Conservation (phyloP, 2,113 vertebrate species). For the Pleuronectes platessa region DNA sequence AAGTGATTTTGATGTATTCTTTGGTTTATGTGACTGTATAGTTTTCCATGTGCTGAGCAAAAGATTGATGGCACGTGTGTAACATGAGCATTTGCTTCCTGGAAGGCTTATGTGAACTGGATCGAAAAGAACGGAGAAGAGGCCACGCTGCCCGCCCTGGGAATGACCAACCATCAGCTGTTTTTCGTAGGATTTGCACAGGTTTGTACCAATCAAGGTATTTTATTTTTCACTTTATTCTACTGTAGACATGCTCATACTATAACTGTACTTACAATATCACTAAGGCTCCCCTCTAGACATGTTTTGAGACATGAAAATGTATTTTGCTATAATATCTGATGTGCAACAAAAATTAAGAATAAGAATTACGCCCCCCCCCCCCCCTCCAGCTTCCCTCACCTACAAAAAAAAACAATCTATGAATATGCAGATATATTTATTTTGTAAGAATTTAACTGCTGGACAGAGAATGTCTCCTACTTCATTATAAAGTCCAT, state of each 20-base stretch:
- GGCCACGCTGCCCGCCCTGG: slow-evolving; percentile 86
- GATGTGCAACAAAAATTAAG: no score
- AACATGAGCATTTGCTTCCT: slow-evolving; percentile 55
- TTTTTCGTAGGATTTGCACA: slow-evolving; percentile 98
- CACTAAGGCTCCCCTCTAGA: background rate
- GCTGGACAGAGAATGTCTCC: background rate
- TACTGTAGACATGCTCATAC: background rate
- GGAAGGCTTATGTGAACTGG: slow-evolving; percentile 97
- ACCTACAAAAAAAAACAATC: no score
- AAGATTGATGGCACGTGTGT: slow-evolving; percentile 24
- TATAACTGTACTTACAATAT: background rate
- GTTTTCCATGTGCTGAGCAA: background rate
- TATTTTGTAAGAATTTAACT: background rate
- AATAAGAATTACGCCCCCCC: no score
- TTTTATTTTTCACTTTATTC: background rate
- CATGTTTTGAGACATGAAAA: background rate
- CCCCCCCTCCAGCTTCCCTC: no score
- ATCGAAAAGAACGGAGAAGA: slow-evolving; percentile 91
- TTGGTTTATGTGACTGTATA: background rate
- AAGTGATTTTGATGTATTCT: background rate
- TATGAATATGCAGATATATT: no score
- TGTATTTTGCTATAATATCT: background rate
- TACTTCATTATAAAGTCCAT: background rate
- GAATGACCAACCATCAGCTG: slow-evolving; percentile 94
- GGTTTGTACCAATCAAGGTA: slow-evolving; percentile 80